Conservation (phyloP, 2,888 invertebrate genomes). For the Psylliodes chrysocephalus region DNA sequence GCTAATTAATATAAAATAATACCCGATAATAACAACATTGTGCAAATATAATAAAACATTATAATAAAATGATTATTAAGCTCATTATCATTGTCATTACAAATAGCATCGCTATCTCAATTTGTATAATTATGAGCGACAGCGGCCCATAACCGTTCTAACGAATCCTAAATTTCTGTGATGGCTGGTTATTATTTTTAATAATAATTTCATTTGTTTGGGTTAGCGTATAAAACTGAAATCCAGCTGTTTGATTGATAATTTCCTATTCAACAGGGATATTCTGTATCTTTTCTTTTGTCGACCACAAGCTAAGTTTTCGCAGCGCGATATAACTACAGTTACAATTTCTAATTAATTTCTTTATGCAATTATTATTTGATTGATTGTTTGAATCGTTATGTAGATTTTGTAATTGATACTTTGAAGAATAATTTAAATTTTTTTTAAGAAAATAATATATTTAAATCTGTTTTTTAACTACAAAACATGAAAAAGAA, state of each 20-base stretch:
- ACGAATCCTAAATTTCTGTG: conserved; percentile 14
- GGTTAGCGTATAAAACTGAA: not conserved
- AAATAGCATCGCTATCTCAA: conserved; percentile 35
- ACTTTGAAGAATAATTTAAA: no score
- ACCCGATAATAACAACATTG: conserved; percentile 43
- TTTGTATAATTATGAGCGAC: conserved; percentile 32
- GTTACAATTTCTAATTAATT: not conserved
- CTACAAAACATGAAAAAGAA: no score
- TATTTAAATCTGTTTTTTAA: no score
- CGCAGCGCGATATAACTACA: not conserved
- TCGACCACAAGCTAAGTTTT: not conserved
- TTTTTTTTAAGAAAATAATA: no score
- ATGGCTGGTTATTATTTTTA: conserved; percentile 24
- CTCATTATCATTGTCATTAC: conserved; percentile 42
- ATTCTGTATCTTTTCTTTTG: not conserved
- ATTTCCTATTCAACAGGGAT: not conserved
- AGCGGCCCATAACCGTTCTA: conserved; percentile 20
- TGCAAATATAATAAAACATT: conserved; percentile 45
- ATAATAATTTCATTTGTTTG: not conserved
- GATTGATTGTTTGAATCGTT: not conserved
- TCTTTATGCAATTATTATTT: not conserved
- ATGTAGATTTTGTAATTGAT: not conserved
- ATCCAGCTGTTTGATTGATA: conserved; percentile 4
- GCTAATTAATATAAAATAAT: conserved; percentile 46
- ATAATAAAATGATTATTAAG: conserved; percentile 40